A percentile compares a stretch with the other conserved stretches of the same genome.
Evolutionary conservation across 2,888 invertebrate genomes (phyloP).

Genomic region (Caenorhabditis sinica): DNA sequence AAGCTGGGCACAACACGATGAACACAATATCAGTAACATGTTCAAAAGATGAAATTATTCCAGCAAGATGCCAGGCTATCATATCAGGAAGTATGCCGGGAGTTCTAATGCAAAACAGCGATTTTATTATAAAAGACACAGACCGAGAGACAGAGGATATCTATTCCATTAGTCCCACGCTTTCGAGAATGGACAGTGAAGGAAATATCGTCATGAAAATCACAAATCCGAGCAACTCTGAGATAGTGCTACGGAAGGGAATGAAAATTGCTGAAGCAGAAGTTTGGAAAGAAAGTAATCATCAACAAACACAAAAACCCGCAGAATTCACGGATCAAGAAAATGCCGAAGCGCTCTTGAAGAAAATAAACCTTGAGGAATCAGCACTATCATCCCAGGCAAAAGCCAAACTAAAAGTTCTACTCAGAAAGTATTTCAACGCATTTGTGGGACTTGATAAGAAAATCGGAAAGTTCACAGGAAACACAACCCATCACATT

Average conservation of each 20-base stretch:
- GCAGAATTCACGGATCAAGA: too few species aligned
- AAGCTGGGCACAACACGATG: neutral
- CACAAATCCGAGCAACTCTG: conserved; percentile 12
- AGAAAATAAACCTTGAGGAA: too few species aligned
- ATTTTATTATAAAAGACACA: neutral
- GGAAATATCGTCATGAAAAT: neutral
- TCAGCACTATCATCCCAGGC: too few species aligned
- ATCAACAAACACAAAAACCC: too few species aligned
- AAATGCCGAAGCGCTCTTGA: too few species aligned
- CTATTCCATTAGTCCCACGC: neutral
- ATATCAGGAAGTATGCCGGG: neutral
- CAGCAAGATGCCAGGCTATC: neutral
- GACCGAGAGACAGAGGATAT: conserved; percentile 15
- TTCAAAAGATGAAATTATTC: neutral
- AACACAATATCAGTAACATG: conserved; percentile 6
- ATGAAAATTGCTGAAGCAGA: conserved; percentile 13
- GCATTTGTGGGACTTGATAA: too few species aligned
- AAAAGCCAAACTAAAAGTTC: too few species aligned
- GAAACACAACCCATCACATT: too few species aligned
- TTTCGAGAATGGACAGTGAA: neutral
- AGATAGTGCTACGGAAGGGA: conserved; percentile 6
- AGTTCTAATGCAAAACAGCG: neutral
- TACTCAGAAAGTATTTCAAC: too few species aligned
- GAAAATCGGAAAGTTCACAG: too few species aligned
- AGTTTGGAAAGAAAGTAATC: neutral